Evolutionary conservation across 2,888 invertebrate genomes (phyloP), one percentile per base, ranked within the genome.

Genomic region (Scaptomyza flava): DNA sequence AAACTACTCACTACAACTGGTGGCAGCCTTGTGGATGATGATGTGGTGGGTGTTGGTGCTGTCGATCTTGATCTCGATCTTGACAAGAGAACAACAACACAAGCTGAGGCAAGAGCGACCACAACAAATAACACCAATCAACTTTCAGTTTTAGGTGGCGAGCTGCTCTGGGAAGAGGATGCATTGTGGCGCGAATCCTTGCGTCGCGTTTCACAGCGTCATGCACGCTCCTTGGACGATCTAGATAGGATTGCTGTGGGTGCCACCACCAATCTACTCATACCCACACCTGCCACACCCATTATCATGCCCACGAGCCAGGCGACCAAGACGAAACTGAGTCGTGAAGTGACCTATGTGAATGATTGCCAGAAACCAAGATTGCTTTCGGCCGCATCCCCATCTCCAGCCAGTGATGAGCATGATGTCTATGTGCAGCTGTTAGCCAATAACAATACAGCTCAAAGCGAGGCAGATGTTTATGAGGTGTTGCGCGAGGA

Each of bases 161-260:
- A 95, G 83, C 95, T 95, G 90, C 93, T 96, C 41, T 96, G 96
- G 96, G 96, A 96, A 88, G 96, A 97, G 91, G 96, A 97, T 91
- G 93, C 94, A 7, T 92, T 96, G 33, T 97, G 97, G 97, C 93
- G 95, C 60, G 96, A 96, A 87, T 96, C 96, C 85, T 92, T 97
- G 52, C 93, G 96, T 68, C 93, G 95, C 69, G 96, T 96, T 1
- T 96, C 96, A 68, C 95, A 96, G 81, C 93, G 96, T 38, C 96
- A 97, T 88, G 96, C 96, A 0, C 94, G 96, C 57, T 97, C 97
- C 0, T 93, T 97, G 92, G 97, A 97, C 82, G 96, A 96, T 91
- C 93, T 97, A 58, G 96, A 97, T 82, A 93, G 93, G 65, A 92
- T 94, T 38, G 64, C 71, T 27, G 47, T 67, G 0, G 34, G 58